Percentiles rank a stretch among this genome's conserved stretches.
These are phyloP conservation scores for Petrocephalus microphthalmus DNA, from an alignment of 2,113 vertebrate species.

Conservation along the genomic window DNA sequence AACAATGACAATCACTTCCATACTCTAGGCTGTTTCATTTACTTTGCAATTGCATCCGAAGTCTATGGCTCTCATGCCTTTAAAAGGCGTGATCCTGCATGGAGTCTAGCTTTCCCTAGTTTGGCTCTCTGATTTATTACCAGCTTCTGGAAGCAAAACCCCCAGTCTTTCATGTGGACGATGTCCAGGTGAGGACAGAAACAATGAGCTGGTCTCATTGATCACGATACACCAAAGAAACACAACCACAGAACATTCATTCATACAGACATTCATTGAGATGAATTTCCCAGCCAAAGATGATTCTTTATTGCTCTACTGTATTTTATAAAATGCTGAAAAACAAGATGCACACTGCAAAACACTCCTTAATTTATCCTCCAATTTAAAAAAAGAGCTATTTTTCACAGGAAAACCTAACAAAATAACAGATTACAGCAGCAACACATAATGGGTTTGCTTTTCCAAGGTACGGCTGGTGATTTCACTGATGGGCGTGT, in stretches of 20 bases:
- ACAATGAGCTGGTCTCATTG: neutral
- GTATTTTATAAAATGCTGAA: conserved; percentile 60
- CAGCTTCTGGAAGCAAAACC: neutral
- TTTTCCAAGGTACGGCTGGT: neutral
- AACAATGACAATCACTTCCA: too few relatives aligned
- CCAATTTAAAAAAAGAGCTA: conserved; percentile 27
- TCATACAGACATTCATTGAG: neutral
- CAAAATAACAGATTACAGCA: neutral
- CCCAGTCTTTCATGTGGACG: neutral
- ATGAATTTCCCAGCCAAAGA: conserved; percentile 23
- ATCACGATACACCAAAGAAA: neutral
- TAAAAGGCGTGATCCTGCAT: neutral
- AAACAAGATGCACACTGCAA: conserved; percentile 55
- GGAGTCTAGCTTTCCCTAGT: neutral
- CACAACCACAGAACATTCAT: neutral
- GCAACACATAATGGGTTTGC: neutral
- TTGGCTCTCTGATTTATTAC: neutral
- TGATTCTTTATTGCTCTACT: conserved; percentile 74
- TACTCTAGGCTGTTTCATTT: neutral
- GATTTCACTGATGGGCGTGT: neutral
- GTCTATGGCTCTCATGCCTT: neutral
- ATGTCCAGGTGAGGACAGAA: neutral
- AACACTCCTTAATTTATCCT: conserved; percentile 50
- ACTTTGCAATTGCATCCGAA: neutral
- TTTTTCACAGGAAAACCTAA: neutral